A percentile compares a stretch with the other conserved stretches of the same genome.
Conservation (phyloP, 1,140 invertebrate species). For the Eumaeus atala region DNA sequence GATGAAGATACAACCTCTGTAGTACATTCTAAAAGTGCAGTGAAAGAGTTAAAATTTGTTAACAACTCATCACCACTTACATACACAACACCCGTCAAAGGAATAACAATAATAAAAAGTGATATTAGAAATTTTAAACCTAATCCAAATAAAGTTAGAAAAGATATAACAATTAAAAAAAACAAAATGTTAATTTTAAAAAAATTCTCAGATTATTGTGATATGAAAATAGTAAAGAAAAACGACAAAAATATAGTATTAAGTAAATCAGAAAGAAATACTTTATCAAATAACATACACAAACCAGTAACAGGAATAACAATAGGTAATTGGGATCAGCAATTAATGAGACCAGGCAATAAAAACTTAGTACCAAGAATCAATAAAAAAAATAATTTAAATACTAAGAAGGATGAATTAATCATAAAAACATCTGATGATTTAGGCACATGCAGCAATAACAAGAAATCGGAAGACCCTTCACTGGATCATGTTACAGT, state of each 20-base stretch:
- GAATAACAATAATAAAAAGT: conserved; percentile 9
- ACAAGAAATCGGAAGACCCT: conserved; percentile 17
- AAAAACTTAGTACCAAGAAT: neutral
- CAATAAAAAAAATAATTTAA: neutral
- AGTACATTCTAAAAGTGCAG: neutral
- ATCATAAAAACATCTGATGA: neutral
- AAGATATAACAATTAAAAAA: neutral
- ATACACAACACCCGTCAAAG: conserved; percentile 2
- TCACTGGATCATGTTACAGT: conserved; percentile 32
- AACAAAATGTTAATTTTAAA: neutral
- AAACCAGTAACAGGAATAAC: neutral
- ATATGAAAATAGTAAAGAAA: neutral
- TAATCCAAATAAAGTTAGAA: conserved; percentile 1
- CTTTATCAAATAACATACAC: neutral
- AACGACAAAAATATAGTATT: neutral
- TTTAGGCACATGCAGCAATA: conserved; percentile 9
- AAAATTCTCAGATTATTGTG: neutral
- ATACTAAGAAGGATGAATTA: neutral
- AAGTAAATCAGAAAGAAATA: neutral
- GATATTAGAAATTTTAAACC: neutral
- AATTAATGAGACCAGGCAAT: neutral
- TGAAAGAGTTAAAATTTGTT: neutral
- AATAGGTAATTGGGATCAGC: neutral
- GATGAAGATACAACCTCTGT: neutral
- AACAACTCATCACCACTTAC: neutral